Conservation (phyloP, 92 coral and sea anemone species). For the Porites divaricata region DNA sequence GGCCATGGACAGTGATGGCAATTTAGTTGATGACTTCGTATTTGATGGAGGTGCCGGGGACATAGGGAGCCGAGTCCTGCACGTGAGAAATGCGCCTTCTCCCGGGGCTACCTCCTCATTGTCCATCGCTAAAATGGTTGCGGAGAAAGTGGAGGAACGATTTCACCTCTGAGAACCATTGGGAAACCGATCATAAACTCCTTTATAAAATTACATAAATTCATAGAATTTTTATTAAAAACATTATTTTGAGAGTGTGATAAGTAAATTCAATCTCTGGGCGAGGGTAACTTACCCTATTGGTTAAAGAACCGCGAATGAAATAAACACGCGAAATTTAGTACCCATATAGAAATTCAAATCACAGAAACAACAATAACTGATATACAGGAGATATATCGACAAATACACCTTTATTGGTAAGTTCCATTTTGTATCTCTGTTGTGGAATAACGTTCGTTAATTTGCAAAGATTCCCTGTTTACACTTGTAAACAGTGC, state of each 20-base stretch:
- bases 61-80: conserved; percentile 86
- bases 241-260: background rate
- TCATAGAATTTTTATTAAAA: background rate
- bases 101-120: conserved; percentile 98
- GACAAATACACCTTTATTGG: too few species aligned
- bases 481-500: too few species aligned
- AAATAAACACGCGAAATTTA: too few species aligned
- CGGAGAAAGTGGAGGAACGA: conserved; percentile 75
- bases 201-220: background rate
- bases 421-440: too few species aligned
- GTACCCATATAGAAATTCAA: too few species aligned
- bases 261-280: background rate
- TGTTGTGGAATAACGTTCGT: too few species aligned
- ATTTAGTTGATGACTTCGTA: conserved; percentile 93
- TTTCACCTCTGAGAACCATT: conserved; percentile 51
- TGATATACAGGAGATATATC: too few species aligned
- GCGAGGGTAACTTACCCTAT: background rate
- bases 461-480: too few species aligned
- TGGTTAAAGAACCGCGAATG: too few species aligned
- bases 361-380: too few species aligned
- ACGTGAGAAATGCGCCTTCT: conserved; percentile 97
- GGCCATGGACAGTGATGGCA: conserved; percentile 94
- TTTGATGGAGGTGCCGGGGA: conserved; percentile 94
- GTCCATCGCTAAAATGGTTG: conserved; percentile 93
- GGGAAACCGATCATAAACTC: background rate